phyloP scores from a whole-genome alignment of 2,113 vertebrate species.

The Chionodraco myersi region DNA sequence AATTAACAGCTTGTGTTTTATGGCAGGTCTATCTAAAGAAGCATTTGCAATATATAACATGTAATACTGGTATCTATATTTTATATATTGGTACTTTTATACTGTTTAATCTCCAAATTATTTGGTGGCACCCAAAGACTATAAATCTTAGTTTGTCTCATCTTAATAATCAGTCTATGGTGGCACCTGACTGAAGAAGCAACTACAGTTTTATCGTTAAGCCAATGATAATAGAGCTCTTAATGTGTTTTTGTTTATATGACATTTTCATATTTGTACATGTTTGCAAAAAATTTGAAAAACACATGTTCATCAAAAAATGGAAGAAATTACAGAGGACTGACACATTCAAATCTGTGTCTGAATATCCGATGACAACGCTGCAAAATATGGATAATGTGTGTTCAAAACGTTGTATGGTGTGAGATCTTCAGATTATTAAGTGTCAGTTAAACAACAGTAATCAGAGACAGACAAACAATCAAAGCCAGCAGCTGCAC shows the following conservation, averaged over 20 bases:
- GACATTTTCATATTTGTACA: too few relatives aligned
- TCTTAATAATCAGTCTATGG: too few relatives aligned
- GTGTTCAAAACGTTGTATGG: background rate
- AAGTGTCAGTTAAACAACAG: background rate
- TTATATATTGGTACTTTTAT: background rate
- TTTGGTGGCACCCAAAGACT: too few relatives aligned
- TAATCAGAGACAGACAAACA: conserved; percentile 16
- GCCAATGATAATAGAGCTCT: background rate
- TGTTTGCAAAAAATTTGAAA: too few relatives aligned
- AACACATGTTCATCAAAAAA: background rate
- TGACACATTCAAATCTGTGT: background rate
- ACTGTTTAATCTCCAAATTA: background rate
- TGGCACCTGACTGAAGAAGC: background rate
- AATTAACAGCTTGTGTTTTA: background rate
- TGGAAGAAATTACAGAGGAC: background rate
- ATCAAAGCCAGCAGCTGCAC: too few relatives aligned
- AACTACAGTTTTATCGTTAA: background rate
- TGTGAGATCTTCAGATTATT: background rate
- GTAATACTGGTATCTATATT: too few relatives aligned
- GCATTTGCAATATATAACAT: too few relatives aligned
- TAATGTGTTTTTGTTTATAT: background rate
- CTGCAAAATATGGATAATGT: conserved; percentile 1
- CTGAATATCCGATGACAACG: conserved; percentile 12
- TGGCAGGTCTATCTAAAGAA: background rate
- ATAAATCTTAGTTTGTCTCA: too few relatives aligned